Base-by-base conservation (phyloP, 1,140 invertebrate species). In the Monomorium pharaonis region DNA sequence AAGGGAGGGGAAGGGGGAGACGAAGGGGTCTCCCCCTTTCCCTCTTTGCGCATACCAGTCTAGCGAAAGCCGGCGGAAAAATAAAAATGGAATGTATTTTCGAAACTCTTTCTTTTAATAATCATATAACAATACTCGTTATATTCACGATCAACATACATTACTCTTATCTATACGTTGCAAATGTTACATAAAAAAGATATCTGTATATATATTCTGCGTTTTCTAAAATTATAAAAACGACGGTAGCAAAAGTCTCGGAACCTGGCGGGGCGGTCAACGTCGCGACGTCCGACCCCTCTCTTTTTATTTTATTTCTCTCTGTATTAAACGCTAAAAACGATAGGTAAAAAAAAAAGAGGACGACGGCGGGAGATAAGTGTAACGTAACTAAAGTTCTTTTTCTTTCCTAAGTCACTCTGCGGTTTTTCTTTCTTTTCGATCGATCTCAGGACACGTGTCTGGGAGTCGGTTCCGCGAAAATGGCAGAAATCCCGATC, bases 61-160 rank as follows among this genome's bases (percentile, higher is more conserved):
- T 5, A 51, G 47, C 67, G 62, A 63, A 60, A 84, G 74, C 75
- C 77, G 76, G 86, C 77, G 76, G 67, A 87, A 87, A 87, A 89
- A 90, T 87, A 81, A 90, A 90, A 89, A 63, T 89, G 80, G 86
- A 89, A 89, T 89, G 63, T 90, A 90, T 76, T 90, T 87, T 90
- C 84, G 88, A 85, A 90, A 90, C 69, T 90, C 75, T 80, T 85
- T 90, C 67, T 90, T 90, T 90, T 90, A 90, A 90, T 90, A 90
- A 90, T 90, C 88, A 87, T 90, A 72, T 90, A 90, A 90, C 89
- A 89, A 89, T 90, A 84, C 83, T 89, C 60, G 80, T 87, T 89
- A 90, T 89, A 89, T 90, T 87, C 88, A 89, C 86, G 87, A 90
- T 87, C 85, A 89, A 90, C 88, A 90, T 90, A 90, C 89, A 90